Base-by-base conservation (phyloP, 1,140 invertebrate genomes). In the Varroa destructor region DNA sequence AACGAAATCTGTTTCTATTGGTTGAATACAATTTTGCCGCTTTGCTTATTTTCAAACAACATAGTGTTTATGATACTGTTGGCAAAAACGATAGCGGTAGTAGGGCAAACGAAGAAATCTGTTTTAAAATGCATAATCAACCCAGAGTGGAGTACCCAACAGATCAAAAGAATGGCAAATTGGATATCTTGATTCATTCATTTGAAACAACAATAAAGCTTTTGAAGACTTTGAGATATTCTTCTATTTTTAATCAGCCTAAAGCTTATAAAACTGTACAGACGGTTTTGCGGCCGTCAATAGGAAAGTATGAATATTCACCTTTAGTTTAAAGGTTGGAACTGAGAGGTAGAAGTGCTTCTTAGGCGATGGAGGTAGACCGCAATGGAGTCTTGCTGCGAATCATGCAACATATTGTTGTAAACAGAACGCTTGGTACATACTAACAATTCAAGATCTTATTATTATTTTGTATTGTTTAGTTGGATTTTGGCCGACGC, bases 241-340 rank as follows among this genome's bases (percentile, higher is more conserved):
- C n/a, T 56, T 56, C n/a, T n/a, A n/a, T 10, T 56, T 12, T 56
- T 25, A 25, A 25, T 25, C 25, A 25, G 25, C 25, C 25, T 25
- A 25, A 25, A 25, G 25, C 25, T 25, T 25, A 25, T 25, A 25
- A 25, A 25, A 25, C 25, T 25, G 25, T n/a, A 56, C n/a, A n/a
- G 55, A 56, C 55, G n/a, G 55, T 56, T 56, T n/a, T 56, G 10
- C 10, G n/a, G 55, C n/a, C 55, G 55, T 56, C n/a, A 56, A n/a
- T n/a, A 56, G 10, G 10, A 56, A 12, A 10, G 55, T n/a, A n/a
- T 12, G n/a, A 56, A 12, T 56, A 10, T 56, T 12, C 55, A 12
- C 55, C n/a, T n/a, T 12, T 10, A n/a, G 55, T 56, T 56, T 56
- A n/a, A 56, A 12, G 10, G 10, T 56, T n/a, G 55, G n/a, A 56